Evolutionary conservation across 2,888 invertebrate genomes (phyloP).

Genomic region (Leptinotarsa tumamoca): DNA sequence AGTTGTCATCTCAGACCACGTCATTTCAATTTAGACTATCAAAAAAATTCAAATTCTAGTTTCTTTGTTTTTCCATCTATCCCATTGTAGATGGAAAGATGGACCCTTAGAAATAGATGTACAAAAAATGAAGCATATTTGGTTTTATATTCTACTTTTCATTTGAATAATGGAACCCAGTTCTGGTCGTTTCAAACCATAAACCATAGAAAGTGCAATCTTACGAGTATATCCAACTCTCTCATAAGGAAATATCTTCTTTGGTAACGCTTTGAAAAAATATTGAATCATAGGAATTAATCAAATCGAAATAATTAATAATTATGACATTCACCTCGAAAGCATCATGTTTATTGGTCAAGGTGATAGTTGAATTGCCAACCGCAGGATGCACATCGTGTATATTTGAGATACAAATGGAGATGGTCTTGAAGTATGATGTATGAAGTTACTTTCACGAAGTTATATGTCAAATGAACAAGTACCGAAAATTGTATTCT

Average conservation of each 20-base stretch:
- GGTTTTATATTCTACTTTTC: too few species aligned
- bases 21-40: too few species aligned
- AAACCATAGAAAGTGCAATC: too few species aligned
- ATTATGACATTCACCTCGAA: slow-evolving; percentile 17
- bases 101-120: too few species aligned
- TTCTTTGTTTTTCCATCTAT: too few species aligned
- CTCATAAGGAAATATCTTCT: background rate
- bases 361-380: slow-evolving; percentile 23
- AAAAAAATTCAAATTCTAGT: too few species aligned
- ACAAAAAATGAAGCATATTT: too few species aligned
- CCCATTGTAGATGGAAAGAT: too few species aligned
- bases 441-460: slow-evolving; percentile 12
- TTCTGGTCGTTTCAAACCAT: too few species aligned
- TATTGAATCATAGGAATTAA: background rate
- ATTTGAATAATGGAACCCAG: too few species aligned
- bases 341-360: slow-evolving; percentile 30
- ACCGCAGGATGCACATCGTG: background rate
- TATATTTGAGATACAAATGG: background rate
- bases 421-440: slow-evolving; percentile 19
- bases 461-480: background rate
- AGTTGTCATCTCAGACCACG: too few species aligned
- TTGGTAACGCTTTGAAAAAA: background rate
- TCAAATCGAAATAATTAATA: background rate
- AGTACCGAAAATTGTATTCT: too few species aligned
- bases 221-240: background rate